These are phyloP conservation scores for Microdon myrmicae DNA, from an alignment of 2,888 invertebrate species.

Conservation along the genomic window DNA sequence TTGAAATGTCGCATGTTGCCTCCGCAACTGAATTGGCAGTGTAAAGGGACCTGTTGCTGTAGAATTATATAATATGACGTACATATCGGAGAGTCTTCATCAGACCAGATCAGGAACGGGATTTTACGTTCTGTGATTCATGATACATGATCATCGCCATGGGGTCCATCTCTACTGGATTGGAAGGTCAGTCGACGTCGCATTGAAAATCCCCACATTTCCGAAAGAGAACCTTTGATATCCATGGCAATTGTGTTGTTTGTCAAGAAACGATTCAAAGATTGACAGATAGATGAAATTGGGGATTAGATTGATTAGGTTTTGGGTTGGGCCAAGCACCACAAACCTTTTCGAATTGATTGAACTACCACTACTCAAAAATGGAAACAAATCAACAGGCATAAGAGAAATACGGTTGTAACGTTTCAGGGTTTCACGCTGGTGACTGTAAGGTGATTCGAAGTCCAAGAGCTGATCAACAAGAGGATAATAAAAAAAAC, in stretches of 20 bases:
- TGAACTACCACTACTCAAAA: too few species aligned
- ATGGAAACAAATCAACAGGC: too few species aligned
- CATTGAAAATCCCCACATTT: too few species aligned
- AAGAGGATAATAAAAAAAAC: slow-evolving; percentile 25
- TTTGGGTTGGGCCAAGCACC: too few species aligned
- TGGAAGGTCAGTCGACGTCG: too few species aligned
- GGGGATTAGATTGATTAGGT: slow-evolving; percentile 21
- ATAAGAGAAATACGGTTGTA: slow-evolving; percentile 26
- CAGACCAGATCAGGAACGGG: neutral
- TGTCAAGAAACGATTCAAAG: slow-evolving; percentile 16
- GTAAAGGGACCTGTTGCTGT: slow-evolving; percentile 36
- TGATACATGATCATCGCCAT: slow-evolving; percentile 31
- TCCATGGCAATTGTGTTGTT: too few species aligned
- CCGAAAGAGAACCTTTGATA: too few species aligned
- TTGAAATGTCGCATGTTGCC: neutral
- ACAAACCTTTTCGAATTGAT: too few species aligned
- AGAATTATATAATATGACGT: slow-evolving; percentile 13
- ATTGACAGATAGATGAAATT: slow-evolving; percentile 35
- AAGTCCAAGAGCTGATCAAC: slow-evolving; percentile 12
- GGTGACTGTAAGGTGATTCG: slow-evolving; percentile 35
- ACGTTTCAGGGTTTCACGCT: slow-evolving; percentile 4
- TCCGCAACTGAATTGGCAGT: slow-evolving; percentile 19
- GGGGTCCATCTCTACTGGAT: too few species aligned
- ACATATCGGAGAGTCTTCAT: slow-evolving; percentile 8
- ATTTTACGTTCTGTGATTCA: slow-evolving; percentile 9